A percentile compares a stretch with the other conserved stretches of the same genome.
These are phyloP conservation scores for Oryzias woworae DNA, from an alignment of 2,113 vertebrate genomes.

Conservation along the genomic window DNA sequence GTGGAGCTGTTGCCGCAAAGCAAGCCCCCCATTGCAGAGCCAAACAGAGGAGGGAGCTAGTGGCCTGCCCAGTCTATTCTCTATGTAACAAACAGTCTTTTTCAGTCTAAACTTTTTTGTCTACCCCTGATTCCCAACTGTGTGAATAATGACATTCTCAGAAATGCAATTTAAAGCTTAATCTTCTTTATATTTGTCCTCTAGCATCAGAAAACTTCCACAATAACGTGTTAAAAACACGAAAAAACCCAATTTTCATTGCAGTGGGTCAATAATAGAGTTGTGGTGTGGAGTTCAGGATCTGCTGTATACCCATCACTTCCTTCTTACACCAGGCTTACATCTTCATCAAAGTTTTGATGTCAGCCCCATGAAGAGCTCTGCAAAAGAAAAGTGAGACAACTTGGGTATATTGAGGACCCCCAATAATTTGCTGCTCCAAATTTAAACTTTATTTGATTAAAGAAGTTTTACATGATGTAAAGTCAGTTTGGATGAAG, in stretches of 20 bases:
- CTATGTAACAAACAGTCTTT: no score
- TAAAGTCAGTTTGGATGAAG: constrained; percentile 46
- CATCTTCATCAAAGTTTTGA: constrained; percentile 42
- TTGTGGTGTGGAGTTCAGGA: not conserved
- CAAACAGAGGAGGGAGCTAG: not conserved
- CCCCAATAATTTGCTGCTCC: constrained; percentile 26
- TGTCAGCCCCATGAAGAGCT: constrained; percentile 43
- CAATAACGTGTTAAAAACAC: not conserved
- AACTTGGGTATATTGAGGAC: constrained; percentile 34
- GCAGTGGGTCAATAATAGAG: constrained; percentile 20
- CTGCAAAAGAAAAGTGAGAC: constrained; percentile 38
- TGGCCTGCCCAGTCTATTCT: not conserved
- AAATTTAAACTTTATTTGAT: constrained; percentile 50
- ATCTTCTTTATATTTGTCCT: no score
- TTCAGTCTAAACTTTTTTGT: no score
- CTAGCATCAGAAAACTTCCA: no score
- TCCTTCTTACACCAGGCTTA: constrained; percentile 2
- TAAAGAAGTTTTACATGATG: constrained; percentile 51
- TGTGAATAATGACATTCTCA: no score
- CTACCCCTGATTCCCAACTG: no score
- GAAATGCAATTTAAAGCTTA: no score
- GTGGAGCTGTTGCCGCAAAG: no score
- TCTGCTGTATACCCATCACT: not conserved
- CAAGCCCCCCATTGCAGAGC: no score
- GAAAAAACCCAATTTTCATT: constrained; percentile 4